Conservation (phyloP, 2,113 vertebrate genomes). For the Pipra filicauda region DNA sequence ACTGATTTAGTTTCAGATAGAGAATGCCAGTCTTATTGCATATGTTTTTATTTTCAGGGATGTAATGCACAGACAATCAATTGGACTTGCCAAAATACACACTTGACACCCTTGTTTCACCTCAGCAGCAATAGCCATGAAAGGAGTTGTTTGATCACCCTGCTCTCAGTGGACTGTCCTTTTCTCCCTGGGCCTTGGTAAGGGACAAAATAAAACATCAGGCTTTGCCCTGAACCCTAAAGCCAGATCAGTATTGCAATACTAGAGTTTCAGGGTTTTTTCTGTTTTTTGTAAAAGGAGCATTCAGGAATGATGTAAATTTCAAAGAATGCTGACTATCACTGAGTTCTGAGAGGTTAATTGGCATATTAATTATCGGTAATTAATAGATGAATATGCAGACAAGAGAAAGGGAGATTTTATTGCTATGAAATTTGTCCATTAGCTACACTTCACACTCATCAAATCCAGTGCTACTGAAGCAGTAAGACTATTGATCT, state of each 20-base stretch:
- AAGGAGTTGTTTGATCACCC: background rate
- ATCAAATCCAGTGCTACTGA: background rate
- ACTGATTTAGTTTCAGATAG: background rate
- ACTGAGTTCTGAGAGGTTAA: background rate
- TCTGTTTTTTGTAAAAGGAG: background rate
- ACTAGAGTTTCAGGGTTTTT: fast-evolving
- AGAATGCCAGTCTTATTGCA: background rate
- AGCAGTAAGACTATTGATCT: constrained; percentile 17
- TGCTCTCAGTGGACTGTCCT: background rate
- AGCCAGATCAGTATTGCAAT: background rate
- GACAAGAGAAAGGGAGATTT: background rate
- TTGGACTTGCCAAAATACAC: background rate
- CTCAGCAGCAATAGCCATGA: background rate
- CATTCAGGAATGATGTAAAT: background rate
- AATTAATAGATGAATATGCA: background rate
- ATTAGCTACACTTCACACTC: background rate
- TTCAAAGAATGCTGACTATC: background rate
- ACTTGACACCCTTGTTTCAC: background rate
- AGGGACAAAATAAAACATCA: background rate
- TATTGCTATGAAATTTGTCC: background rate
- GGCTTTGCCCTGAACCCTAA: background rate
- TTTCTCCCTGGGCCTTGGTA: background rate
- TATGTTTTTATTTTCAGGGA: background rate
- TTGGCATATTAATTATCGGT: background rate
- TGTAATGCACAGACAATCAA: background rate